Evolutionary conservation across 2,113 vertebrate species (phyloP), one percentile per base, ranked within the genome.

Genomic region (Hymenochirus boettgeri): DNA sequence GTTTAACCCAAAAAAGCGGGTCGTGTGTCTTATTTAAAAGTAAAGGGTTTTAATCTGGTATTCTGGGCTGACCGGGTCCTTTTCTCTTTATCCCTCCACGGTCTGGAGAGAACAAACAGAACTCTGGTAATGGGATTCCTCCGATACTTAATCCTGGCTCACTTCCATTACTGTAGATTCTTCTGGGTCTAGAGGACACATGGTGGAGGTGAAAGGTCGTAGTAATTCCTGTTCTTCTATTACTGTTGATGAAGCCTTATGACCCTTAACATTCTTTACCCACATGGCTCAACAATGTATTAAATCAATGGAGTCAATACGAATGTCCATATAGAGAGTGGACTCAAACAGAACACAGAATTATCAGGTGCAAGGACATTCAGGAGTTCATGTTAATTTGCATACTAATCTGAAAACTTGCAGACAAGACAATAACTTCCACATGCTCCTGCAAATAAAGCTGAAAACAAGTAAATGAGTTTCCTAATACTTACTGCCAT

Each of bases 221-320:
- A 17, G 2, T 21, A 22, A 21, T 33, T 56, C 29, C 53, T 55
- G 26, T 8, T 31, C 17, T n/a, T 29, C 4, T 18, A 54, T 51
- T 39, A 62, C 48, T 63, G 50, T 42, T 63, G 6, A 26, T 26
- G n/a, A 35, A 53, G 48, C 19, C 3, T 39, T 5, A 11, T 33
- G 45, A 51, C 50, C 61, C 23, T 29, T 31, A 19, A 19, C 18
- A 19, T 37, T 57, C 29, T 11, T 8, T 3, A 22, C 7, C 6
- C 25, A 35, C 11, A 15, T 57, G 54, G 25, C 54, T 57, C 54
- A n/a, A n/a, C 27, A 22, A n/a, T 26, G 17, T 31, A 31, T 15
- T 55, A 6, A 55, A 31, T 55, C 10, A 55, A 15, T 8, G 5
- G 31, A 55, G n/a, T 10, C 25, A 55, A 31, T n/a, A 19, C 6